Percentiles rank a stretch among this genome's conserved stretches.
These are phyloP conservation scores for Strigamia maritima DNA, from an alignment of 2,888 invertebrate species.

Conservation along the genomic window DNA sequence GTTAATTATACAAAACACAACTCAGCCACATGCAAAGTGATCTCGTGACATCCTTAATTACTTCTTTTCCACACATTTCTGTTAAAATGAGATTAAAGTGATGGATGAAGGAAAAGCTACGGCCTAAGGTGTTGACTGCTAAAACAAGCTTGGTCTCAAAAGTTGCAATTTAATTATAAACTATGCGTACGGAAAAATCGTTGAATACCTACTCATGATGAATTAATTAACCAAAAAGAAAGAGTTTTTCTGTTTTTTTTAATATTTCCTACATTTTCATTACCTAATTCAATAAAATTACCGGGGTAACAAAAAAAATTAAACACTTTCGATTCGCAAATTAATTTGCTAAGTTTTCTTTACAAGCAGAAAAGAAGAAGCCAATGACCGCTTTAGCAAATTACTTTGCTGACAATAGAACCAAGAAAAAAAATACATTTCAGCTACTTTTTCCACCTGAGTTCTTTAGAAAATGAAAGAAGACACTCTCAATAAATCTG, in stretches of 20 bases:
- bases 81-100: conserved; percentile 20
- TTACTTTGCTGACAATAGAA: neutral
- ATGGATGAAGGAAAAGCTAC: conserved; percentile 6
- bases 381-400: conserved; percentile 1
- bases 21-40: neutral
- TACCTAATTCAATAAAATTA: neutral
- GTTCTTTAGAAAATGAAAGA: conserved; percentile 22
- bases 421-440: neutral
- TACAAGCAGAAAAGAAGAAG: neutral
- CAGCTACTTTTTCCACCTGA: conserved; percentile 8
- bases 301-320: neutral
- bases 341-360: conserved; percentile 5
- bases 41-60: conserved; percentile 21
- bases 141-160: neutral
- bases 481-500: neutral
- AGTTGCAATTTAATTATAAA: conserved; percentile 12
- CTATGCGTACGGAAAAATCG: neutral
- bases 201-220: neutral
- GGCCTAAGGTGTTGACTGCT: conserved; percentile 16
- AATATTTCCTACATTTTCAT: neutral
- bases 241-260: neutral
- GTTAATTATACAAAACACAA: conserved; percentile 1
- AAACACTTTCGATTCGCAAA: neutral
- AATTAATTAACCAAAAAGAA: neutral
- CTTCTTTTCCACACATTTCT: conserved; percentile 17